Evolutionary conservation across 1,140 invertebrate genomes (phyloP), one percentile per base, ranked within the genome.

Genomic region (Linepithema humile): DNA sequence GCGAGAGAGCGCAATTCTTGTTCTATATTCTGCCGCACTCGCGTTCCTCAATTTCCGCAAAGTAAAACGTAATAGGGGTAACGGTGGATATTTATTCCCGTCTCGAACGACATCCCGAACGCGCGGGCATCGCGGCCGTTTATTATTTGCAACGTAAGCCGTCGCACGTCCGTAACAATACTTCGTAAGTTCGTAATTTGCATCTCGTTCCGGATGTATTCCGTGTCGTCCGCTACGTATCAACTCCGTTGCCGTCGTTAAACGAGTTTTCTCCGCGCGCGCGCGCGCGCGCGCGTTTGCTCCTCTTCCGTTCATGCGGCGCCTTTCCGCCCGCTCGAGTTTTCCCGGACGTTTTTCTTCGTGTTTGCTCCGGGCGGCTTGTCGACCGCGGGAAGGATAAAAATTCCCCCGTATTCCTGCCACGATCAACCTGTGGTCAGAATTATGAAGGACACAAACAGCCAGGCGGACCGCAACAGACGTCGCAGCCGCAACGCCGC

Each of bases 191-290:
- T 70, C 64, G 84, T 73, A 89, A 89, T 89, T 89, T 89, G 88
- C 88, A 89, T 89, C 87, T 88, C 75, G 88, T 88, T 86, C 73
- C 85, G 65, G 87, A 88, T 86, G 88, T 89, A 89, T 88, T 89
- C 72, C 88, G 74, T 88, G 88, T 89, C 88, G 86, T 89, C 85
- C 62, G 78, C 64, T 80, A 69, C 69, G 88, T 88, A 89, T 89
- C 87, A 86, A 84, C 84, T 86, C 53, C 82, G 69, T 55, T 57
- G 69, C 74, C 69, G 53, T 86, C 88, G 84, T 89, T 87, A 89
- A 89, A 89, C 87, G 88, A 89, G 82, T 89, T 89, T 88, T 57
- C 77, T 57, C 73, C 64, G 59, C 69, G 72, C 67, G 60, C 69
- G 38, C n/a, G n/a, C n/a, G n/a, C 48, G 62, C 72, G n/a, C 38